These are phyloP conservation scores for Lasioglossum villosulum DNA, from an alignment of 2,888 invertebrate species.

Conservation along the genomic window DNA sequence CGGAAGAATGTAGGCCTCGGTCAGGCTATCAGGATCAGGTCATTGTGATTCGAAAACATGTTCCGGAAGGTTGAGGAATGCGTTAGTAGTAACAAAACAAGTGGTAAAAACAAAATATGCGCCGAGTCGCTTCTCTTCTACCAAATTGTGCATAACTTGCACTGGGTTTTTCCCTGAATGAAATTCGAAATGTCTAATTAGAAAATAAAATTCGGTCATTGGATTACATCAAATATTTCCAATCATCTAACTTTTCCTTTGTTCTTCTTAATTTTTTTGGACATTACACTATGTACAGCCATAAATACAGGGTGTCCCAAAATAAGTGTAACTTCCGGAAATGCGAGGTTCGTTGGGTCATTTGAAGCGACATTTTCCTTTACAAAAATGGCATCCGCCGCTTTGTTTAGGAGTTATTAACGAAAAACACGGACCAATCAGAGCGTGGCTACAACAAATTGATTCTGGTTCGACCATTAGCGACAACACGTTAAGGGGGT, in stretches of 20 bases:
- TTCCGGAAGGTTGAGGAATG: conserved; percentile 17
- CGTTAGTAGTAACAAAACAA: neutral
- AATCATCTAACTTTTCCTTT: neutral
- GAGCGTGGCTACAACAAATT: too few relatives aligned
- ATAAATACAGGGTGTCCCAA: too few relatives aligned
- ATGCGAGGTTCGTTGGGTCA: too few relatives aligned
- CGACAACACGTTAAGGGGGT: too few relatives aligned
- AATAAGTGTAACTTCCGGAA: too few relatives aligned
- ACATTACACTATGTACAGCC: too few relatives aligned
- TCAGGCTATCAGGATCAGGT: conserved; percentile 66
- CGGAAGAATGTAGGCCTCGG: conserved; percentile 75
- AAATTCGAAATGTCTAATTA: neutral
- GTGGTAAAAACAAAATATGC: too few relatives aligned
- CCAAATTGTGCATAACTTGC: neutral
- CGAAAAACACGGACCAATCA: too few relatives aligned
- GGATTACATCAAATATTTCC: neutral
- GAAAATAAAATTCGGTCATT: neutral
- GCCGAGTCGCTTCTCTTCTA: neutral
- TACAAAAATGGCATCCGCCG: too few relatives aligned
- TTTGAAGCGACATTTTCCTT: too few relatives aligned
- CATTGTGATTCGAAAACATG: conserved; percentile 43
- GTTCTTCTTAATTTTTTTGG: neutral
- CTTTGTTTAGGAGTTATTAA: too few relatives aligned
- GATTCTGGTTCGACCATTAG: too few relatives aligned
- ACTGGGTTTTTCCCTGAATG: neutral